Evolutionary conservation across 2,113 vertebrate genomes (phyloP).

Genomic region (Ciconia boyciana): DNA sequence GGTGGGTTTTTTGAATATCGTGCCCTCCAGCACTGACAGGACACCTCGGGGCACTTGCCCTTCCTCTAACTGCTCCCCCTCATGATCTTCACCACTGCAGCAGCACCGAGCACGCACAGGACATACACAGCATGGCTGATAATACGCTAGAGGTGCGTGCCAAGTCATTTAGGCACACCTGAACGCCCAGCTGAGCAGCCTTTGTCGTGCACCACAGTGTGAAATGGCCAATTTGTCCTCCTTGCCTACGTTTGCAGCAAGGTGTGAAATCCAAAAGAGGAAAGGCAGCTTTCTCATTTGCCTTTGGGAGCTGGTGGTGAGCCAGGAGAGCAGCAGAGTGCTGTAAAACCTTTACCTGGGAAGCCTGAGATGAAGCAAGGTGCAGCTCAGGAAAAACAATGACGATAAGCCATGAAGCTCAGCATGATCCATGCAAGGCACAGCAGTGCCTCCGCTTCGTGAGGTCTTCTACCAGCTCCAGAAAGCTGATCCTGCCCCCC

Average conservation of each 20-base stretch:
- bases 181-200: neutral
- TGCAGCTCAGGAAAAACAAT: fast-evolving
- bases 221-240: constrained; percentile 17
- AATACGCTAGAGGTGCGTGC: neutral
- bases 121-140: fast-evolving
- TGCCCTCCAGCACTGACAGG: neutral
- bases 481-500: neutral
- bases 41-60: neutral
- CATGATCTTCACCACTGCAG: neutral
- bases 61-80: neutral
- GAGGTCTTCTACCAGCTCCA: neutral
- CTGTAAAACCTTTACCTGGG: neutral
- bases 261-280: neutral
- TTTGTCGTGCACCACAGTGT: neutral
- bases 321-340: neutral
- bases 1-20: neutral
- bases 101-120: neutral
- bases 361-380: neutral
- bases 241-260: neutral
- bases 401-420: neutral
- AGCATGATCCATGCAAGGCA: neutral
- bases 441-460: fast-evolving
- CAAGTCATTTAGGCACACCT: neutral
- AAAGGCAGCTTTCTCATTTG: neutral
- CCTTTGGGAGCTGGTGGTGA: neutral